Evolutionary conservation across 2,888 invertebrate genomes (phyloP), one percentile per base, ranked within the genome.

Genomic region (Asteroscopus sphinx): DNA sequence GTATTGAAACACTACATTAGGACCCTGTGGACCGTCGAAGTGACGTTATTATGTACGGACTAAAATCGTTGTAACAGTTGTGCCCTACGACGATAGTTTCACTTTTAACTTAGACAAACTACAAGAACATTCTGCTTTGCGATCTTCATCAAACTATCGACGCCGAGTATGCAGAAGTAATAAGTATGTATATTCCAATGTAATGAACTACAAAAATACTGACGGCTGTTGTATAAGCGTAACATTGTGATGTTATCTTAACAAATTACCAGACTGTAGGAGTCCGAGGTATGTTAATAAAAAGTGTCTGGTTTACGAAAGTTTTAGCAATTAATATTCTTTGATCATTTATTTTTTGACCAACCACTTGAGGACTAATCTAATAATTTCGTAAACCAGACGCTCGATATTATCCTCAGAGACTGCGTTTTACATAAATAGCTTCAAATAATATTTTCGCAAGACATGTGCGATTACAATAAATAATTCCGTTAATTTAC

Each of bases 11-110:
- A 85, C 85, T 90, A 90, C 79, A 80, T 87, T 89, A 91, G 87
- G 85, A 91, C 92, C 92, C 92, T 92, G 92, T 92, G 91, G 85
- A 89, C 82, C 87, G 87, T 82, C 88, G 76, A 75, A 52, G 30
- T 77, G 85, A 85, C 84, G 83, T 75, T 67, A 78, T 77, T 78
- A 78, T 84, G 85, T 85, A 87, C 84, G 85, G 89, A 89, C 83
- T 86, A 85, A 85, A 81, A 83, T 91, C 91, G 91, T 91, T 91
- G 91, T 88, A 83, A 79, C 72, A 73, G 76, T 82, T 74, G 56
- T 49, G 63, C 58, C 57, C 57, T 69, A 63, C 59, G 70, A 67
- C 80, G 71, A 79, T 77, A 77, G 60, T 73, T 64, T 57, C 46
- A 47, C 56, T 57, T 54, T 58, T 45, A 68, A 66, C 62, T 73